Conservation (phyloP, 2,888 invertebrate genomes). For the Scrobipalpa atriplicella region DNA sequence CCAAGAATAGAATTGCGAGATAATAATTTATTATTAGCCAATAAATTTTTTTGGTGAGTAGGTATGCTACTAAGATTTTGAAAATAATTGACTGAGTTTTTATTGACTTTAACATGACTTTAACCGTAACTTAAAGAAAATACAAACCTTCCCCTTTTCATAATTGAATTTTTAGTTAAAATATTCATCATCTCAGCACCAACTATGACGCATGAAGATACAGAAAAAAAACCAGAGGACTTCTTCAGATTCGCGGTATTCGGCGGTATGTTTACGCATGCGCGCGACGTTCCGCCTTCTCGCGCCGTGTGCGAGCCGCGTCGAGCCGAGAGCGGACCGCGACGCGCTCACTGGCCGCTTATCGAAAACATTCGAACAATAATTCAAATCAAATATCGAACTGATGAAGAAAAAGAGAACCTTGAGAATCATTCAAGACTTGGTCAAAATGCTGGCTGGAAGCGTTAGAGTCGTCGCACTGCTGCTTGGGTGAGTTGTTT, state of each 20-base stretch:
- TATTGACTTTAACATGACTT: no score
- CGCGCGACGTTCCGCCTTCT: neutral
- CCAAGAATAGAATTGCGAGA: no score
- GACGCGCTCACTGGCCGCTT: neutral
- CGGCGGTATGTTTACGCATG: neutral
- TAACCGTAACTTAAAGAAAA: no score
- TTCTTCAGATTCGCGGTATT: constrained; percentile 19
- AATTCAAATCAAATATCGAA: neutral
- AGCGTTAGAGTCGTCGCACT: constrained; percentile 26
- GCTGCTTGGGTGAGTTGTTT: constrained; percentile 31
- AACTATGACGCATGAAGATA: neutral
- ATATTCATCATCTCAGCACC: no score
- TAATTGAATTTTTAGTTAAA: neutral
- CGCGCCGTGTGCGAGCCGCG: constrained; percentile 6
- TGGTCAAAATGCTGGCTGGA: constrained; percentile 18
- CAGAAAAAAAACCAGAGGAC: neutral
- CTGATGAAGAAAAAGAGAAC: neutral
- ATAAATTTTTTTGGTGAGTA: no score
- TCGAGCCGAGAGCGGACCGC: constrained; percentile 18
- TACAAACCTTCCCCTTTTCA: neutral
- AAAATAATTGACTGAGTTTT: no score
- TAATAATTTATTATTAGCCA: no score
- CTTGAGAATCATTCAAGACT: neutral
- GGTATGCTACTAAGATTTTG: no score
- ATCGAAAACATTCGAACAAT: neutral